Evolutionary conservation across 2,888 invertebrate genomes (phyloP).

Genomic region (Sesia apiformis): DNA sequence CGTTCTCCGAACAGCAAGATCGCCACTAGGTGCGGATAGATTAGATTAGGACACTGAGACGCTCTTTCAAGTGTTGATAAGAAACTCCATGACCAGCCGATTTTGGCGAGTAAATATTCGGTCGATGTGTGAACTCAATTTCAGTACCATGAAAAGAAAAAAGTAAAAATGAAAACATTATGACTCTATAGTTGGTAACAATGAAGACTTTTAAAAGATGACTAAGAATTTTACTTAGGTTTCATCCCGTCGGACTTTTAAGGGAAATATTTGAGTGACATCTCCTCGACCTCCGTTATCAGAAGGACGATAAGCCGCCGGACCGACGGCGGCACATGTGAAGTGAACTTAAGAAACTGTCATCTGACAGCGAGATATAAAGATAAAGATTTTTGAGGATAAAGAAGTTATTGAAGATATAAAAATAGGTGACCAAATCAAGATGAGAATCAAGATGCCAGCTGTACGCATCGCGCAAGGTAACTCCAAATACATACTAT

Average conservation of each 20-base stretch:
- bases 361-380: slow-evolving; percentile 44
- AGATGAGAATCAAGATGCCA: slow-evolving; percentile 98
- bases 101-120: slow-evolving; percentile 46
- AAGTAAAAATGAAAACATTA: slow-evolving; percentile 37
- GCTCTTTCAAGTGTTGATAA: slow-evolving; percentile 65
- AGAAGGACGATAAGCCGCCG: slow-evolving; percentile 60
- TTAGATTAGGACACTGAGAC: slow-evolving; percentile 63
- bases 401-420: slow-evolving; percentile 60
- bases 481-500: slow-evolving; percentile 59
- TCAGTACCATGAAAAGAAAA: slow-evolving; percentile 65
- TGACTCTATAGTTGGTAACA: slow-evolving; percentile 20
- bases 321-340: slow-evolving; percentile 68
- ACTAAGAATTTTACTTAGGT: slow-evolving; percentile 32
- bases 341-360: slow-evolving; percentile 57
- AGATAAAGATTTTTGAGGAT: slow-evolving; percentile 58
- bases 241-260: slow-evolving; percentile 56
- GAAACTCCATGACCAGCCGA: slow-evolving; percentile 50
- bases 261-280: slow-evolving; percentile 44
- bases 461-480: slow-evolving; percentile 98
- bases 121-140: slow-evolving; percentile 33
- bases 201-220: slow-evolving; percentile 53
- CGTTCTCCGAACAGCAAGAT: slow-evolving; percentile 48
- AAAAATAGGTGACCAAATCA: slow-evolving; percentile 78
- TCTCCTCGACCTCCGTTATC: slow-evolving; percentile 45
- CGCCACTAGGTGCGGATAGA: slow-evolving; percentile 59